These are phyloP conservation scores for Synergus gifuensis DNA, from an alignment of 2,888 invertebrate genomes.

Conservation along the genomic window DNA sequence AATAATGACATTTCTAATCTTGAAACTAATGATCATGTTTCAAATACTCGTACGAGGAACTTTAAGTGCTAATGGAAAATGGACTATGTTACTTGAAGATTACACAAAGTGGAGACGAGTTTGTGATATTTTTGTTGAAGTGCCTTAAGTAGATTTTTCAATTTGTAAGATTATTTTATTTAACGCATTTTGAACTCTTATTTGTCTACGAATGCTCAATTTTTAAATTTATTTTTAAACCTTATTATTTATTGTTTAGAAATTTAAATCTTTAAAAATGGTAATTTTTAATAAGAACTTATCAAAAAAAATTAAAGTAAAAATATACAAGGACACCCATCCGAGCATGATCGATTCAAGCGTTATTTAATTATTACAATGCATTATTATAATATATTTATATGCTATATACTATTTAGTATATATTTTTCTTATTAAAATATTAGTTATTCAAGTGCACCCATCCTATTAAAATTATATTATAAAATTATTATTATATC, in stretches of 20 bases:
- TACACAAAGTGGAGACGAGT: neutral
- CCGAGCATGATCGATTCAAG: neutral
- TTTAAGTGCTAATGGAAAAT: neutral
- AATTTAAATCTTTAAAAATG: no score
- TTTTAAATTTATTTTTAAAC: no score
- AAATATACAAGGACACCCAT: neutral
- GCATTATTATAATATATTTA: no score
- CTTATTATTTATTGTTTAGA: no score
- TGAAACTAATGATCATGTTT: neutral
- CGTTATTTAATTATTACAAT: neutral
- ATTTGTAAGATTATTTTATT: neutral
- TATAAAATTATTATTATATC: no score
- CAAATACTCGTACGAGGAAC: neutral
- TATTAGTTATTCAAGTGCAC: no score
- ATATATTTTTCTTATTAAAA: no score
- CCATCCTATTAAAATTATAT: no score
- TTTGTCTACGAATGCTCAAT: neutral
- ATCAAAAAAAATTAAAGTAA: no score
- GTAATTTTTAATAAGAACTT: no score
- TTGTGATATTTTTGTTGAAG: neutral
- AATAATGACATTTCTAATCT: neutral
- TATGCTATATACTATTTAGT: no score
- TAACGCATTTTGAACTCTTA: neutral
- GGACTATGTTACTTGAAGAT: slow-evolving; percentile 7
- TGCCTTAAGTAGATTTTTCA: neutral